Conservation (phyloP, 2,888 invertebrate genomes). For the Apamea crenata region DNA sequence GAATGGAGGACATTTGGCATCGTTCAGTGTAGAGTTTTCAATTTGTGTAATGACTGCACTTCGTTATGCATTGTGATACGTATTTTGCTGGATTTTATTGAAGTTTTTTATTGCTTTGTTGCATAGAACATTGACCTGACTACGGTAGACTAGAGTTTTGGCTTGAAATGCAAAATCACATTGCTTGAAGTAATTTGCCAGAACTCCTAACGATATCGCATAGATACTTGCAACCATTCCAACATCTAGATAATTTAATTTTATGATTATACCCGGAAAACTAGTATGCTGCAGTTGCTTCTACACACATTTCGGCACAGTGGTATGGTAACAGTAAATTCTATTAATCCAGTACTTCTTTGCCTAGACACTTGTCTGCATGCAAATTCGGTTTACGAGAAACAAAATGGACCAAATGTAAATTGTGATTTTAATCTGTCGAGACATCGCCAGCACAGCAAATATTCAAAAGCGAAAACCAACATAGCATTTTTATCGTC, state of each 20-base stretch:
- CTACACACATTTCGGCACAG: constrained; percentile 2
- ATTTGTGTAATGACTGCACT: constrained; percentile 57
- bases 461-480: constrained; percentile 61
- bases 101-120: constrained; percentile 21
- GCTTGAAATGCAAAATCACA: not conserved
- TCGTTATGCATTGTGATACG: constrained; percentile 32
- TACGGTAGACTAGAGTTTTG: not conserved
- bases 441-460: constrained; percentile 54
- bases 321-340: constrained; percentile 27
- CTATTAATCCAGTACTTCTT: constrained; percentile 24
- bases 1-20: constrained; percentile 52
- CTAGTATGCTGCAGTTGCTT: constrained; percentile 22
- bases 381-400: constrained; percentile 29
- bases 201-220: constrained; percentile 22
- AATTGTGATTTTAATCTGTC: constrained; percentile 63
- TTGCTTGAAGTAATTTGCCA: constrained; percentile 21
- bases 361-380: constrained; percentile 1
- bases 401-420: constrained; percentile 55
- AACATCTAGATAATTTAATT: constrained; percentile 42
- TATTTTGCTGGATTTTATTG: constrained; percentile 37
- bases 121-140: not conserved
- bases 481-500: constrained; percentile 64
- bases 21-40: constrained; percentile 48
- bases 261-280: constrained; percentile 23
- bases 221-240: constrained; percentile 15